Evolutionary conservation across 1,140 invertebrate genomes (phyloP).

Genomic region (Papilio helenus): DNA sequence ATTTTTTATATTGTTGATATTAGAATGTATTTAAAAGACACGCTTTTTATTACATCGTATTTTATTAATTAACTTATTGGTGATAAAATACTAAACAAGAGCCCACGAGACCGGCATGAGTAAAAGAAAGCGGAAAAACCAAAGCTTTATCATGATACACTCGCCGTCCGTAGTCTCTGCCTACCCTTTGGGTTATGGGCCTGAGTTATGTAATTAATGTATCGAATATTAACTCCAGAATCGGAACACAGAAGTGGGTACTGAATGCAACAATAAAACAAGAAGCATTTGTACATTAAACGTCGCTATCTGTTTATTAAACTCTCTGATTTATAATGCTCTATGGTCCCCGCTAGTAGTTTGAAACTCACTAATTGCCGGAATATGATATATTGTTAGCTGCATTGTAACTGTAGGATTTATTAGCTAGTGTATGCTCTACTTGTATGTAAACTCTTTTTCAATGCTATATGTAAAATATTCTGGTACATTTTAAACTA

Average conservation of each 20-base stretch:
- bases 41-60: too few species aligned
- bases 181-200: too few species aligned
- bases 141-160: too few species aligned
- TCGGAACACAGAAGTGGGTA: background rate
- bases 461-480: background rate
- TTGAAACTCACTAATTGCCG: slow-evolving; percentile 36
- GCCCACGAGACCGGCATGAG: too few species aligned
- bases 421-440: background rate
- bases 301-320: slow-evolving; percentile 36
- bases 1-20: too few species aligned
- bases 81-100: too few species aligned
- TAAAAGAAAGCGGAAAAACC: too few species aligned
- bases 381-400: slow-evolving; percentile 36
- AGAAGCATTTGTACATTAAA: slow-evolving; percentile 34
- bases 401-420: slow-evolving; percentile 33
- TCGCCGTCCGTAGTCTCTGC: too few species aligned
- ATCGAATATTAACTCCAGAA: background rate
- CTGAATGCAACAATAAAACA: background rate
- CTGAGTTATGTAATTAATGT: background rate
- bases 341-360: slow-evolving; percentile 30
- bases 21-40: too few species aligned
- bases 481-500: too few species aligned
- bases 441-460: background rate
- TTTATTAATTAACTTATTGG: too few species aligned
- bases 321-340: slow-evolving; percentile 36